phyloP scores from a whole-genome alignment of 2,797 vertebrate species.

The Tamandua tetradactyla region DNA sequence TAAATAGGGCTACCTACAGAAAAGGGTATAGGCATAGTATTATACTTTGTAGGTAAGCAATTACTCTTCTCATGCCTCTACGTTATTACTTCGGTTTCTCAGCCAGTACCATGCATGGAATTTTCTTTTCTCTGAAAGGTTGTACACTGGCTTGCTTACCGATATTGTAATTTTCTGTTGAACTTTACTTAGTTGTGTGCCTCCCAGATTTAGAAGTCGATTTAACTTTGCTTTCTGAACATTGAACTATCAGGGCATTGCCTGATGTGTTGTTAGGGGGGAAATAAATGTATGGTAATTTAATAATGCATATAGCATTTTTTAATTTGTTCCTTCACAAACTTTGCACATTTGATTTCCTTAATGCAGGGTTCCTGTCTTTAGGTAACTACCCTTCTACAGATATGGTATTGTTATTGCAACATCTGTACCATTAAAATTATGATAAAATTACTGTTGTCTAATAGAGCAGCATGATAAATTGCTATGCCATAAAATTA shows the following conservation, averaged over 20 bases:
- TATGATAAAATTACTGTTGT: constrained; percentile 35
- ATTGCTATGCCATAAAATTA: constrained; percentile 35
- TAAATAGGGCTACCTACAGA: constrained; percentile 50
- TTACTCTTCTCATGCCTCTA: constrained; percentile 1
- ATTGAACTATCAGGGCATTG: not conserved
- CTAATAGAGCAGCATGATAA: constrained; percentile 39
- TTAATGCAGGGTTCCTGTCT: constrained; percentile 1
- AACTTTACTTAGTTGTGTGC: constrained; percentile 32
- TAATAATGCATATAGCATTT: not conserved
- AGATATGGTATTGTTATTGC: not conserved
- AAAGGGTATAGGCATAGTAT: not conserved
- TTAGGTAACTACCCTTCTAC: constrained; percentile 38
- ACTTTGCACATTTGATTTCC: constrained; percentile 41
- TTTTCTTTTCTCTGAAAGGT: not conserved
- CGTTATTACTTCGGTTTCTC: constrained; percentile 19
- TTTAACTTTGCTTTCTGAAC: not conserved
- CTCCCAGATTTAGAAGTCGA: constrained; percentile 23
- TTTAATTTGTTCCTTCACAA: constrained; percentile 45
- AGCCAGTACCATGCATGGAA: constrained; percentile 24
- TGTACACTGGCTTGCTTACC: constrained; percentile 33
- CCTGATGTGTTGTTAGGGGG: constrained; percentile 17
- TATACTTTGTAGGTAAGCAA: not conserved
- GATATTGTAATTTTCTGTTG: constrained; percentile 52
- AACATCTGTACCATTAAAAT: constrained; percentile 46
- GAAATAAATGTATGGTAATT: constrained; percentile 14